phyloP scores from a whole-genome alignment of 1,140 invertebrate genomes.

The Drosophila takahashii region DNA sequence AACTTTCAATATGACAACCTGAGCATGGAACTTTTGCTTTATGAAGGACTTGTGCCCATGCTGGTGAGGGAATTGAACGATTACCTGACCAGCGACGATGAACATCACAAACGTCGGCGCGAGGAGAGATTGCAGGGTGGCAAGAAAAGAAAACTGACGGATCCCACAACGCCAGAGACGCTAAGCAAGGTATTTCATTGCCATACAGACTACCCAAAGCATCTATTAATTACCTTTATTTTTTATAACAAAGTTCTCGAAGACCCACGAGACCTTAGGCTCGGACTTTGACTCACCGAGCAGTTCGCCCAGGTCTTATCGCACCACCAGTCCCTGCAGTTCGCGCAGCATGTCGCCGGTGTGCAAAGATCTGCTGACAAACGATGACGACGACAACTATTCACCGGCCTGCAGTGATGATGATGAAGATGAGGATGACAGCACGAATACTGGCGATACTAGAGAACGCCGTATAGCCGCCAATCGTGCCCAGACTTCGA shows the following conservation, averaged over 20 bases:
- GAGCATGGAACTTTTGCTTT: conserved; percentile 80
- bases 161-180: conserved; percentile 51
- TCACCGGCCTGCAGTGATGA: conserved; percentile 84
- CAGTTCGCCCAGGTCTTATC: conserved; percentile 72
- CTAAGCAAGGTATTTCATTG: conserved; percentile 56
- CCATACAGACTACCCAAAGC: not conserved
- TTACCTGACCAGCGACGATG: conserved; percentile 77
- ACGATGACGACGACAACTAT: conserved; percentile 80
- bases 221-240: not conserved
- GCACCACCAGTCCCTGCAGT: conserved; percentile 80
- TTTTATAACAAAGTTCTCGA: conserved; percentile 52
- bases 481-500: conserved; percentile 58
- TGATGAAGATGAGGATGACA: conserved; percentile 72
- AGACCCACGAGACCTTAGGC: conserved; percentile 55
- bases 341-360: conserved; percentile 81
- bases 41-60: conserved; percentile 72
- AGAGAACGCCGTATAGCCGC: conserved; percentile 49
- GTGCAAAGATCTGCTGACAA: conserved; percentile 51
- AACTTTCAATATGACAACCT: conserved; percentile 84
- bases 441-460: conserved; percentile 45
- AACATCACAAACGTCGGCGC: conserved; percentile 70
- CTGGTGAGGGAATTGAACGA: conserved; percentile 74
- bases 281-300: conserved; percentile 78
- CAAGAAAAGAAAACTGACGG: conserved; percentile 75
- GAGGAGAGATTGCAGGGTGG: conserved; percentile 73